A percentile compares a stretch with the other conserved stretches of the same genome.
These are phyloP conservation scores for Brachypodius melanocephalos DNA, from an alignment of 2,113 vertebrate species.

Conservation along the genomic window DNA sequence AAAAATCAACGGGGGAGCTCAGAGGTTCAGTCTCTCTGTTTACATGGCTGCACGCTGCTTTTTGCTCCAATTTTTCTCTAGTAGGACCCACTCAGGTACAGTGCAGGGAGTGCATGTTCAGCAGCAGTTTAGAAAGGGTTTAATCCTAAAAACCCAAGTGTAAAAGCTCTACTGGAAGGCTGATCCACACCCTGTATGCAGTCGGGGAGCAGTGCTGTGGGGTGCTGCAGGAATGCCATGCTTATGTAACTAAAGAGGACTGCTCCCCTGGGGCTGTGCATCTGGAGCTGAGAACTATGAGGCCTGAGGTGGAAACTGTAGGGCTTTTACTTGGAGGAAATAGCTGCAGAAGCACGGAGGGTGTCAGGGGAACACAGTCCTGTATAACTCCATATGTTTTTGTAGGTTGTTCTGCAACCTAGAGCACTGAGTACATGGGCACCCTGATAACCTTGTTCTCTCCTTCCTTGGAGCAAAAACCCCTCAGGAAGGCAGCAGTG, in stretches of 20 bases:
- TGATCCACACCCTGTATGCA: not conserved
- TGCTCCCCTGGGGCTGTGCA: not conserved
- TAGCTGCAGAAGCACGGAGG: not conserved
- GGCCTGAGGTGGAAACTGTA: not conserved
- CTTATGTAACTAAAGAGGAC: not conserved
- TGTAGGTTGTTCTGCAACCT: slow-evolving; percentile 2
- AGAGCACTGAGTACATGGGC: not conserved
- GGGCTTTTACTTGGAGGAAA: not conserved
- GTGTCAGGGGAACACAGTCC: not conserved
- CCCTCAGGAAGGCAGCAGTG: not conserved
- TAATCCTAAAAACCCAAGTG: not conserved
- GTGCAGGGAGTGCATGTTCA: not conserved
- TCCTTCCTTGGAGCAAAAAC: not conserved
- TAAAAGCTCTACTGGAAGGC: not conserved
- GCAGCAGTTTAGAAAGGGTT: not conserved
- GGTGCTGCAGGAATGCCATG: not conserved
- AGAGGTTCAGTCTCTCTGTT: not conserved
- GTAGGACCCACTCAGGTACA: not conserved
- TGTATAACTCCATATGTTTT: not conserved
- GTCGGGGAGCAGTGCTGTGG: not conserved
- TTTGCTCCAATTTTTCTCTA: not conserved
- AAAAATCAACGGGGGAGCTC: not conserved
- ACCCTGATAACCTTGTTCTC: not conserved
- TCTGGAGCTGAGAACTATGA: not conserved
- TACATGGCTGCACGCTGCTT: not conserved